Evolutionary conservation across 35 echinoderm and acorn worm genomes (phyloP).

Genomic region (Apostichopus parvimensis): DNA sequence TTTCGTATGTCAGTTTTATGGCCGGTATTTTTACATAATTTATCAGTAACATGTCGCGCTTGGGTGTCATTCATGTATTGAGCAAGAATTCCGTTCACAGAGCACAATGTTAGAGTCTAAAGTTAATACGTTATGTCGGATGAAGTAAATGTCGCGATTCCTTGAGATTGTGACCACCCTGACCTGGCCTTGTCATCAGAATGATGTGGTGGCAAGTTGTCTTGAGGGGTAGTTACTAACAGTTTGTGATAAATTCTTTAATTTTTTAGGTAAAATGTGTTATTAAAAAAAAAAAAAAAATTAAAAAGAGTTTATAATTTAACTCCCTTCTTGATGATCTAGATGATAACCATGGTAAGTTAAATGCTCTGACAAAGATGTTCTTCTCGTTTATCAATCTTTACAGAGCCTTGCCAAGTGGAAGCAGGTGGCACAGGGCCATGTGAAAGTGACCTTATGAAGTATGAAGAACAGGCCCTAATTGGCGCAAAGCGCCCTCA

Average conservation of each 20-base stretch:
- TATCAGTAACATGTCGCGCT: no score
- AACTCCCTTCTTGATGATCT: background rate
- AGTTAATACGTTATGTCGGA: background rate
- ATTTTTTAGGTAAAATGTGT: background rate
- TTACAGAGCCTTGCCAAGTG: background rate
- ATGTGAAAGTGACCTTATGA: background rate
- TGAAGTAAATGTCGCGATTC: no score
- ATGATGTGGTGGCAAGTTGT: no score
- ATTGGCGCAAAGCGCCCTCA: slow-evolving; percentile 32
- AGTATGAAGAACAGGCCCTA: background rate
- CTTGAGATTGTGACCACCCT: no score
- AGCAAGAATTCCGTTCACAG: no score
- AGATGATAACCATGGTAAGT: background rate
- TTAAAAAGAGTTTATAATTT: background rate
- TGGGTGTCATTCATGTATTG: no score
- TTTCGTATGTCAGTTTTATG: no score
- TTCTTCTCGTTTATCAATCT: background rate
- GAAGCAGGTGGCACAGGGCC: background rate
- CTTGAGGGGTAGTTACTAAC: no score
- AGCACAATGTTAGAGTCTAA: background rate
- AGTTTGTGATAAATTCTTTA: no score
- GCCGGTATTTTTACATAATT: no score
- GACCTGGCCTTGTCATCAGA: no score
- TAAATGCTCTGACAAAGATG: no score
- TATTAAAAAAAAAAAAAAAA: background rate